Conservation (phyloP, 2,888 invertebrate species). For the Ormyrus rosae region DNA sequence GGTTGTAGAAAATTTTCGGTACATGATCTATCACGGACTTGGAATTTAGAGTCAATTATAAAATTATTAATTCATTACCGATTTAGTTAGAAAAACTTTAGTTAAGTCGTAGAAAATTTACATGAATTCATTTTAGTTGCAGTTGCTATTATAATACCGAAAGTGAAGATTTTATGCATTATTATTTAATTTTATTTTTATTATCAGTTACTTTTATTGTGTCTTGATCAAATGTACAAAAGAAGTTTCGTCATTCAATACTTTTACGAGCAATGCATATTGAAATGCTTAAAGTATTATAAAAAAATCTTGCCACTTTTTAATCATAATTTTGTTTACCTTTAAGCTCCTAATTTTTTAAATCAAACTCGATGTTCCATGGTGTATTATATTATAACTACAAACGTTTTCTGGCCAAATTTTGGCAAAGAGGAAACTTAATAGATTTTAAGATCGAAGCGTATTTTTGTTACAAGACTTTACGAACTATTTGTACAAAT, state of each 20-base stretch:
- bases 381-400: constrained; percentile 39
- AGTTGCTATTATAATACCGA: background rate
- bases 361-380: constrained; percentile 27
- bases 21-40: no score
- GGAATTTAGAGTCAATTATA: background rate
- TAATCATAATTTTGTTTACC: constrained; percentile 25
- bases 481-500: constrained; percentile 53
- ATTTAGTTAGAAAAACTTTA: background rate
- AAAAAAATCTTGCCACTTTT: constrained; percentile 38
- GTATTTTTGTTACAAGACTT: constrained; percentile 52
- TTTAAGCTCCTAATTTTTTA: constrained; percentile 32
- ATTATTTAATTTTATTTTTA: constrained; percentile 20
- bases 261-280: constrained; percentile 12
- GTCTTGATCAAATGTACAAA: constrained; percentile 41
- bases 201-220: constrained; percentile 21
- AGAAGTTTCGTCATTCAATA: constrained; percentile 26
- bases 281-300: constrained; percentile 34
- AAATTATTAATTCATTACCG: constrained; percentile 11
- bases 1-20: constrained; percentile 1
- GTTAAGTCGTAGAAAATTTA: constrained; percentile 3
- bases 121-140: background rate
- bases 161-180: constrained; percentile 8
- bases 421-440: constrained; percentile 7
- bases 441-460: constrained; percentile 21
- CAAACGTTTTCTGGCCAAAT: constrained; percentile 16